phyloP scores from a whole-genome alignment of 2,113 vertebrate species.

The Thoracochromis brauschi region DNA sequence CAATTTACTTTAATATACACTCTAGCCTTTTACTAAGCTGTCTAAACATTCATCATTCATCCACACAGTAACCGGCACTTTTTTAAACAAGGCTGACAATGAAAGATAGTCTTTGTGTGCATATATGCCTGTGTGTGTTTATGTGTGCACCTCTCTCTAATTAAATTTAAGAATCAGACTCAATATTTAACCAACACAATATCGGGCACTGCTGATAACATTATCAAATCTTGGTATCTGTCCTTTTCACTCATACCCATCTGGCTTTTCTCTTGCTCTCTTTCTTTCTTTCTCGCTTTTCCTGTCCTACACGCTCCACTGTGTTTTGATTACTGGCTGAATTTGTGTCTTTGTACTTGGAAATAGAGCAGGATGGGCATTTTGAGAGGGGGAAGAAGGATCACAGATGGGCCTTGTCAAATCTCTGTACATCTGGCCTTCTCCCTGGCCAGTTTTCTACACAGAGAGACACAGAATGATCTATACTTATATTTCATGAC shows the following conservation, averaged over 20 bases:
- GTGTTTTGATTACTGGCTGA: slow-evolving; percentile 52
- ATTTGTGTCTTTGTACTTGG: slow-evolving; percentile 20
- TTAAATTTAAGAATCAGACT: slow-evolving; percentile 18
- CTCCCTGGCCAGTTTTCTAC: slow-evolving; percentile 20
- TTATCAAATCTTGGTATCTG: background rate
- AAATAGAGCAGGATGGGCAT: slow-evolving; percentile 32
- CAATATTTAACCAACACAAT: slow-evolving; percentile 30
- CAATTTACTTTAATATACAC: background rate
- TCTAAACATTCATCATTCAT: background rate
- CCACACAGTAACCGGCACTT: background rate
- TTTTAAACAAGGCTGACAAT: background rate
- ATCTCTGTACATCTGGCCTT: slow-evolving; percentile 56
- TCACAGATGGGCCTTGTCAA: slow-evolving; percentile 62
- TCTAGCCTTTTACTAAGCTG: background rate
- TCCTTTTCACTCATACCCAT: background rate
- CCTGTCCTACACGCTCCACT: slow-evolving; percentile 49
- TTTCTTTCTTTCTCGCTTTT: background rate
- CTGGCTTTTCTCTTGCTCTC: slow-evolving; percentile 1
- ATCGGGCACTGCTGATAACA: background rate
- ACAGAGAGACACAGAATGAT: background rate
- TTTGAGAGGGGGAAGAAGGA: slow-evolving; percentile 21
- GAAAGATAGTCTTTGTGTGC: background rate
- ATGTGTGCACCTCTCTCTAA: background rate
- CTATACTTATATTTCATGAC: background rate
- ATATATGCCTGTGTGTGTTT: background rate